Conservation (phyloP, 2,797 vertebrate species). For the Myoxocephalus aenaeus region DNA sequence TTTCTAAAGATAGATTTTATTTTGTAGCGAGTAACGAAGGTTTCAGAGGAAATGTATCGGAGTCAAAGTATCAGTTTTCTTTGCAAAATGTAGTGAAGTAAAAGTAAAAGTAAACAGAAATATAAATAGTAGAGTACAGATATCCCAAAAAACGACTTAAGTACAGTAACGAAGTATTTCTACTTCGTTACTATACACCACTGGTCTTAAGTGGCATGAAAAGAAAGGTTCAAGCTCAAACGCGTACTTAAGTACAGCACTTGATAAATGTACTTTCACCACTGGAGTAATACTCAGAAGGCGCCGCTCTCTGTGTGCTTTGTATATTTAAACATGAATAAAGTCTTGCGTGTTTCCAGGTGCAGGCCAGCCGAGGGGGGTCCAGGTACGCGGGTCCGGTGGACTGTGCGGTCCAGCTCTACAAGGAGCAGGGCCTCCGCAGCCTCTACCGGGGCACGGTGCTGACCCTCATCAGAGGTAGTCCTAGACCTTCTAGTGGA, state of each 20-base stretch:
- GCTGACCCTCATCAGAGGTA: slow-evolving; percentile 85
- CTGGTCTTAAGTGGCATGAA: not conserved
- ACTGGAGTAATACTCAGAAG: not conserved
- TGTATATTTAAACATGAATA: not conserved
- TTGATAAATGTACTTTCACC: not conserved
- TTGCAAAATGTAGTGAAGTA: too few relatives aligned
- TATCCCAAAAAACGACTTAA: too few relatives aligned
- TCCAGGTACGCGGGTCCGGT: slow-evolving; percentile 77
- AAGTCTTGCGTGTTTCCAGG: slow-evolving; percentile 61
- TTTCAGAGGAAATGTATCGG: too few relatives aligned
- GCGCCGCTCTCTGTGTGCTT: not conserved
- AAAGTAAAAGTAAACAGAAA: too few relatives aligned
- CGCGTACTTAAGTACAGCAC: fast-evolving
- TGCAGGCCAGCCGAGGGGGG: slow-evolving; percentile 72
- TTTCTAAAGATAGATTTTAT: too few relatives aligned
- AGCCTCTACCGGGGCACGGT: slow-evolving; percentile 84
- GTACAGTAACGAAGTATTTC: too few relatives aligned
- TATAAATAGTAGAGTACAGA: too few relatives aligned
- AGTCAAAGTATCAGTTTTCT: too few relatives aligned
- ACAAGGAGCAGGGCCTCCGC: slow-evolving; percentile 79
- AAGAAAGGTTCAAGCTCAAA: not conserved
- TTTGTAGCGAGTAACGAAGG: too few relatives aligned
- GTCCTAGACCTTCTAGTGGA: not conserved
- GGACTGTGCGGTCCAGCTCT: slow-evolving; percentile 82
- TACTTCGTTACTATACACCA: too few relatives aligned